Conservation (phyloP, 2,888 invertebrate species). For the Torymus aiolomorphi region DNA sequence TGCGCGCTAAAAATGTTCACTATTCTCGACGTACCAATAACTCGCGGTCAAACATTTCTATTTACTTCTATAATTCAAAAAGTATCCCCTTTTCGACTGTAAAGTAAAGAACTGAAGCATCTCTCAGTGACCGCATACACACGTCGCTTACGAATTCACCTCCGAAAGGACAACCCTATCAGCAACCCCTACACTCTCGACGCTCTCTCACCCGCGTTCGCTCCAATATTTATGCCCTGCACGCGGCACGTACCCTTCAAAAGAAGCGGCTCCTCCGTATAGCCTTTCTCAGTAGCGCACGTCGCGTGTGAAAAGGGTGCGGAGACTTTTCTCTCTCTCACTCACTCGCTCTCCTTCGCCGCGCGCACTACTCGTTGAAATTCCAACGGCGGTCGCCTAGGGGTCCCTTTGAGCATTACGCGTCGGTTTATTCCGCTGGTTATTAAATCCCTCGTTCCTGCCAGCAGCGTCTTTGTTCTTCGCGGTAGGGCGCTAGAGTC, state of each 20-base stretch:
- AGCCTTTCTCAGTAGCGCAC: no score
- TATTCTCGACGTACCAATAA: no score
- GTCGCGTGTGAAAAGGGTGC: background rate
- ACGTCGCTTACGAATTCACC: background rate
- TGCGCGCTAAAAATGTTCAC: no score
- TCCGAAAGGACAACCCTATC: background rate
- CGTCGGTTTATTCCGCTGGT: slow-evolving; percentile 1
- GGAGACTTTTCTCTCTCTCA: slow-evolving; percentile 12
- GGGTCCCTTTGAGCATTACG: background rate
- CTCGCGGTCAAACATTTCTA: no score
- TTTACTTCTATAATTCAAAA: no score
- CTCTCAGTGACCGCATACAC: no score
- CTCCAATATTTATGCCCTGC: slow-evolving; percentile 21
- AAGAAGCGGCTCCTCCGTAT: background rate
- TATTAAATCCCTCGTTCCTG: slow-evolving; percentile 36
- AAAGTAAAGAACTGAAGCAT: no score
- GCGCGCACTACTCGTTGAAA: slow-evolving; percentile 12
- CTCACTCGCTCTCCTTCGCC: background rate
- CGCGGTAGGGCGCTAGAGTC: no score
- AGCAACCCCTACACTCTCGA: background rate
- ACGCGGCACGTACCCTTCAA: slow-evolving; percentile 6
- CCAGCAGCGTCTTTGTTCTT: slow-evolving; percentile 9
- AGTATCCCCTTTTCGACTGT: no score
- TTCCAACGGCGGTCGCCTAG: slow-evolving; percentile 15
- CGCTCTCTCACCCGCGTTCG: background rate